Percentiles rank a stretch among this genome's conserved stretches.
These are phyloP conservation scores for Pseudomugil tenellus DNA, from an alignment of 2,797 vertebrate species.

Conservation along the genomic window DNA sequence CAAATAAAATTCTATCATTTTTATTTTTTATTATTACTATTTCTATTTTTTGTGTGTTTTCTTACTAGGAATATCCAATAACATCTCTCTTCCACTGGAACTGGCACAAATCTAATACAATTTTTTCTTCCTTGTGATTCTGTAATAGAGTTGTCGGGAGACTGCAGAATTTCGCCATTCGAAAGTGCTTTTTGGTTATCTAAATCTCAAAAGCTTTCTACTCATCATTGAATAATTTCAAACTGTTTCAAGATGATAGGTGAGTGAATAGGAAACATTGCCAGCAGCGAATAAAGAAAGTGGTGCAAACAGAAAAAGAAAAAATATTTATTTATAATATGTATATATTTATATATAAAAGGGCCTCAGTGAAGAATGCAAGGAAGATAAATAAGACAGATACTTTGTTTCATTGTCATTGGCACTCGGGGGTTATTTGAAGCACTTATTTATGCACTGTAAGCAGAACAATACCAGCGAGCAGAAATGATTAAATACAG, in stretches of 20 bases:
- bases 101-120: slow-evolving; percentile 37
- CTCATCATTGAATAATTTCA: slow-evolving; percentile 87
- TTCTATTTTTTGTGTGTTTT: slow-evolving; percentile 31
- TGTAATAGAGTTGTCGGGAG: slow-evolving; percentile 75
- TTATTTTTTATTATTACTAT: too few species aligned
- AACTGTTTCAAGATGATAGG: slow-evolving; percentile 88
- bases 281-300: slow-evolving; percentile 87
- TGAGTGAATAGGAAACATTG: slow-evolving; percentile 88
- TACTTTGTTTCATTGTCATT: slow-evolving; percentile 97
- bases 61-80: slow-evolving; percentile 43
- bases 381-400: slow-evolving; percentile 95
- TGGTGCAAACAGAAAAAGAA: slow-evolving; percentile 52
- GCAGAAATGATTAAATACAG: slow-evolving; percentile 98
- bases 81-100: slow-evolving; percentile 38
- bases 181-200: slow-evolving; percentile 82
- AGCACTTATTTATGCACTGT: slow-evolving; percentile 98
- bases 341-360: slow-evolving; percentile 50
- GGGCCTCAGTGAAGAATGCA: slow-evolving; percentile 85
- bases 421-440: slow-evolving; percentile 94
- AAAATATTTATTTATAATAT: slow-evolving; percentile 37
- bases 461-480: slow-evolving; percentile 97
- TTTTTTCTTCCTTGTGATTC: slow-evolving; percentile 32
- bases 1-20: too few species aligned
- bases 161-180: slow-evolving; percentile 75
- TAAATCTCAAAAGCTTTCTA: slow-evolving; percentile 83